Evolutionary conservation across 2,888 invertebrate species (phyloP), one percentile per base, ranked within the genome.

Genomic region (Cataglyphis altisquamis): DNA sequence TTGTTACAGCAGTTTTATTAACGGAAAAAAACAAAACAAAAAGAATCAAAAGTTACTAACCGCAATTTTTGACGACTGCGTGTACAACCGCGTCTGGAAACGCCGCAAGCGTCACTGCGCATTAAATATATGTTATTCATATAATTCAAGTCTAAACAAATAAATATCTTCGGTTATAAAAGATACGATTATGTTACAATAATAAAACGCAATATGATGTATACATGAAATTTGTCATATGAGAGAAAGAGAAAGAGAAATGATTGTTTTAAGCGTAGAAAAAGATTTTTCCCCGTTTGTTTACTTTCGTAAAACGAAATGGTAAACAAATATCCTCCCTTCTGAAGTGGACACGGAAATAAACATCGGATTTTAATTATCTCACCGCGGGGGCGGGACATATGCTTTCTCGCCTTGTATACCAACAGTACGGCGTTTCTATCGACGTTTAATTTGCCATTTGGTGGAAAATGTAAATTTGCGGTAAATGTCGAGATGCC

Each of bases 361-460:
- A 85, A 89, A 89, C 81, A 87, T 84, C 82, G 85, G 82, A 87
- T 87, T 89, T 88, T 85, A 85, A 84, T 83, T 90, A 89, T 89
- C 89, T 86, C 39, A 21, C 8, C n/a, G 9, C 15, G 21, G 55
- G 36, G 36, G 6, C 36, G 68, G 64, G 68, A 66, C 74, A 45
- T 29, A 1, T 29, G 68, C 67, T 80, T 60, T 75, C 57, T 75
- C 64, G 48, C 1, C 25, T 25, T 25, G 25, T 52, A 57, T 57
- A 67, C 62, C 32, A 25, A 18, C 25, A 39, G 8, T 9, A 32
- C 41, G 87, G 85, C 86, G 77, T 84, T 82, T 80, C 86, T 78
- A 85, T 88, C 90, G 90, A 90, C 90, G 66, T 90, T 90, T 90
- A 90, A 90, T 90, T 90, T 90, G 89, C 90, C 90, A 86, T 80